Base-by-base conservation (phyloP, 2,888 invertebrate species). In the Eristalis pertinax region DNA sequence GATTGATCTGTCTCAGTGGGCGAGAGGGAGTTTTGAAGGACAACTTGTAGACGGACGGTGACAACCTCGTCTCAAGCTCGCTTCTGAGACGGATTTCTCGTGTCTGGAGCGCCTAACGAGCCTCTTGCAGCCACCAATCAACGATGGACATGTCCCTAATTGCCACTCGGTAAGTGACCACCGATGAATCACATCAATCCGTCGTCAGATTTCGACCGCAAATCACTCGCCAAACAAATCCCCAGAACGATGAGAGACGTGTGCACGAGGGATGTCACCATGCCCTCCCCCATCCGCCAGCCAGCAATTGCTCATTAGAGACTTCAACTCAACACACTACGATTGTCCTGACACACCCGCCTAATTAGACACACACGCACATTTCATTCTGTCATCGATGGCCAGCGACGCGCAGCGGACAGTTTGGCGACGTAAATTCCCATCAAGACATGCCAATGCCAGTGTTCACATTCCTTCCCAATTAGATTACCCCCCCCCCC, bases 401-500 rank as follows among this genome's bases (percentile, higher is more conserved):
- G 50, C 29, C 56, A 26, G 62, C 68, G 69, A 70, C 65, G 38
- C 58, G 38, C 24, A 62, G 69, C 75, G 82, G 78, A 83, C 86
- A 83, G 60, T 67, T 86, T 43, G 74, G 74, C 78, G 86, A 83
- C 82, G 64, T 82, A 70, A 83, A 83, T 78, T 86, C 78, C 81
- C 82, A 78, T 86, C 70, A 75, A 86, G 74, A 74, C 38, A 74
- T 60, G 79, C 43, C 68, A 63, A 68, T 22, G 32, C 19, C 56
- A 50, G 43, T 50, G 43, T n/a, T 22, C 79, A 35, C 58, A 78
- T 82, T 75, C 70, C 74, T 56, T 75, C 24, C 63, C 73, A 84
- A 87, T 87, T 84, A 35, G 87, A 84, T 84, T 87, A 80, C 19
- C 19, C n/a, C n/a, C n/a, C n/a, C n/a, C n/a, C n/a, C n/a, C n/a